Evolutionary conservation across 2,888 invertebrate genomes (phyloP).

Genomic region (Steinernema hermaphroditum): DNA sequence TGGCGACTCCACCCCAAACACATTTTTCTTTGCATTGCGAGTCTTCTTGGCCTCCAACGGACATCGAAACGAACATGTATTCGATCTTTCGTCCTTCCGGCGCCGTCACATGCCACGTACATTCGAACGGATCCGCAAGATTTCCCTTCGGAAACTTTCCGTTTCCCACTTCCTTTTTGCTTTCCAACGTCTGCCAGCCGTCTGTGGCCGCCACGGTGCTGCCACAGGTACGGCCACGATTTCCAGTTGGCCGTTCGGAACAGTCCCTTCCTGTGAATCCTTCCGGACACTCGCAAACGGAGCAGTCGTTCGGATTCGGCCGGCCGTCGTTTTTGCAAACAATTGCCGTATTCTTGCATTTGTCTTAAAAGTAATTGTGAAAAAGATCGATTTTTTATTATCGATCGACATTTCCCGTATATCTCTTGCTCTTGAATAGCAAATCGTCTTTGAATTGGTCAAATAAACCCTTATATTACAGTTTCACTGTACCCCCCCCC

Average conservation of each 20-base stretch:
- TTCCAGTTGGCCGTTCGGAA: not conserved
- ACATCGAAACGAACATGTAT: not conserved
- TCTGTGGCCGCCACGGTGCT: not conserved
- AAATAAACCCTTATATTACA: too few relatives aligned
- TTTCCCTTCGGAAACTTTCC: not conserved
- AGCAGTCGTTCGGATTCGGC: too few relatives aligned
- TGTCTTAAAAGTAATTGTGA: too few relatives aligned
- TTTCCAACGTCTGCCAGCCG: not conserved
- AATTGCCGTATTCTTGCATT: too few relatives aligned
- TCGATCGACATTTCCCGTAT: too few relatives aligned
- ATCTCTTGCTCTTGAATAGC: too few relatives aligned
- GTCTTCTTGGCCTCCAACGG: not conserved
- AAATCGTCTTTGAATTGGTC: too few relatives aligned
- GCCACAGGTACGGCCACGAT: not conserved
- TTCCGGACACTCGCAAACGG: not conserved
- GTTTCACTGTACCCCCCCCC: too few relatives aligned
- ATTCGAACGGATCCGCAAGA: not conserved
- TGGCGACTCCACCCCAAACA: not conserved
- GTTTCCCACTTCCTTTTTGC: not conserved
- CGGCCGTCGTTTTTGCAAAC: too few relatives aligned
- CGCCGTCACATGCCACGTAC: not conserved
- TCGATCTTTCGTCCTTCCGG: not conserved
- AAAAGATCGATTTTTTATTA: too few relatives aligned
- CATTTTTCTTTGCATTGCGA: not conserved
- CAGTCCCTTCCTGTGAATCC: not conserved